A percentile compares a stretch with the other conserved stretches of the same genome.
Evolutionary conservation across 2,797 vertebrate species (phyloP).

Genomic region (Zonotrichia albicollis): DNA sequence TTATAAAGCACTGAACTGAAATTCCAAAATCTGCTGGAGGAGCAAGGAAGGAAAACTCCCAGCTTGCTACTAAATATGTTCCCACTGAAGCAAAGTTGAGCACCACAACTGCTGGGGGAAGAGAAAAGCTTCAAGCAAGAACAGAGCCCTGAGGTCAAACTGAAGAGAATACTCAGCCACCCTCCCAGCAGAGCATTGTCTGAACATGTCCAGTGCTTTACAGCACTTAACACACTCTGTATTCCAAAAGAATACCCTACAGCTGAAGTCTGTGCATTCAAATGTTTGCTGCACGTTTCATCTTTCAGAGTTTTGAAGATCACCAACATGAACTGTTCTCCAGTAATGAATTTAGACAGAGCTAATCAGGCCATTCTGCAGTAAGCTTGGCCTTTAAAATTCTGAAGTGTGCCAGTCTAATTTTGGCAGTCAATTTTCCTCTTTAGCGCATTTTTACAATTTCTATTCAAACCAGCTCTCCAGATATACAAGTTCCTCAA

Average conservation of each 20-base stretch:
- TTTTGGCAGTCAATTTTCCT: constrained; percentile 22
- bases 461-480: constrained; percentile 41
- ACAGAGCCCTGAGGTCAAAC: constrained; percentile 16
- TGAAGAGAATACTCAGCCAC: constrained; percentile 19
- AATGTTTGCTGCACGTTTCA: background rate
- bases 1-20: background rate
- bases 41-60: background rate
- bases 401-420: background rate
- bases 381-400: background rate
- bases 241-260: constrained; percentile 1
- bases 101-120: background rate
- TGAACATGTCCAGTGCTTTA: background rate
- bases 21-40: background rate
- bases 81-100: constrained; percentile 11
- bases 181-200: background rate
- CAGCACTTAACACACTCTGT: background rate
- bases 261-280: background rate
- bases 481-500: background rate
- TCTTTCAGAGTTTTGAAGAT: constrained; percentile 11
- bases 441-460: constrained; percentile 13
- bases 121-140: background rate
- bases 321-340: background rate
- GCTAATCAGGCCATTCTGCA: constrained; percentile 10
- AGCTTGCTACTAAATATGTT: background rate
- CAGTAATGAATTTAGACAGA: background rate